Evolutionary conservation across 2,888 invertebrate species (phyloP), one percentile per base, ranked within the genome.

Genomic region (Achlya flavicornis): DNA sequence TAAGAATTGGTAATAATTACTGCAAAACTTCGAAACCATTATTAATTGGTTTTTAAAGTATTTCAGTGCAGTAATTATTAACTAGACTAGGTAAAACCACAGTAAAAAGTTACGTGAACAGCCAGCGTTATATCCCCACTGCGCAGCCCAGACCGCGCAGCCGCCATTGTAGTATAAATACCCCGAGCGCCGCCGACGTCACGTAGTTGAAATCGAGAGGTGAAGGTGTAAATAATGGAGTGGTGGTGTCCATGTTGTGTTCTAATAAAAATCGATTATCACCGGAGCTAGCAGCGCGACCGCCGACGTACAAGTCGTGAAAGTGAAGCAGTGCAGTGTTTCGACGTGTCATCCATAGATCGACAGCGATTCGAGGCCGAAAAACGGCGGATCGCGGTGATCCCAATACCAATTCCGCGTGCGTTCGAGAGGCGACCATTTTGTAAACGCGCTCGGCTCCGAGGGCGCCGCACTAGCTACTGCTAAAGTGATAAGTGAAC

Each of bases 121-220:
- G 75, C 12, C 5, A 6, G 85, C 91, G 77, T 92, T 92, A 90
- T 63, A 72, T 81, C 91, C 93, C 92, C 91, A 85, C 93, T 69
- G 84, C 89, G 90, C 90, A 90, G 33, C 65, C 63, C 58, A 19
- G 72, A 69, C 66, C 81, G 88, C 90, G 91, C 92, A 89, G 90
- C 89, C 88, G 91, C 89, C 88, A 89, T 89, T 75, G 70, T 73
- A 66, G 69, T 88, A 90, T 92, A 92, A 86, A 93, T 84, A 79
- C 84, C 58, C 61, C 74, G 84, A 81, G 86, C 88, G 87, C 88
- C 84, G 72, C 78, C 88, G 80, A 83, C 87, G 89, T 91, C 86
- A 91, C 90, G 91, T 90, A 93, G 93, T 93, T 86, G 89, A 90
- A 91, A 88, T 92, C 90, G 92, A 91, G 89, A 90, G 90, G 92